Base-by-base conservation (phyloP, 2,113 vertebrate genomes). In the Dromas ardeola region DNA sequence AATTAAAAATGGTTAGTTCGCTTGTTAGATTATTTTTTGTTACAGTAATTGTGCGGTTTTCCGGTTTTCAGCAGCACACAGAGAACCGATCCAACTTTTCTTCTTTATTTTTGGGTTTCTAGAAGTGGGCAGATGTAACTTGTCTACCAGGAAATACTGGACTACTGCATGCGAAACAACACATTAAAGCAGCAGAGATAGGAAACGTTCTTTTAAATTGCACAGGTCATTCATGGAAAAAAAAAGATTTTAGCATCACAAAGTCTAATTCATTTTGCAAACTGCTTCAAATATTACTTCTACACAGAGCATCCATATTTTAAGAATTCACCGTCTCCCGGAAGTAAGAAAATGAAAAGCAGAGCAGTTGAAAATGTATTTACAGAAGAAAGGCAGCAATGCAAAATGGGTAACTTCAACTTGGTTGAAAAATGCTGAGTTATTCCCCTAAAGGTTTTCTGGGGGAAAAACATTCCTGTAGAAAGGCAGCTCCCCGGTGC, bases 1-100 rank as follows among this genome's bases (percentile, higher is more conserved):
- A 85, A 95, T 94, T 93, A 93, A 88, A 88, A 82, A 32, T 1
- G 13, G n/a, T 85, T 93, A 85, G 61, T 91, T 95, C 71, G 9
- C 81, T 77, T 72, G 58, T 91, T 91, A 56, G 38, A 50, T 89
- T 71, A 50, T 58, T 89, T 93, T 95, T 91, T 93, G 27, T 81
- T 91, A 66, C n/a, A 90, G 49, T 47, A 72, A 56, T 82, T 73
- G 17, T 43, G 18, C 32, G 66, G 45, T 43, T 80, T 81, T 81
- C 22, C 8, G 2, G 3, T 85, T 95, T 95, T 94, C 22, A 87
- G 70, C 30, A 59, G 26, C 13, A 61, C 22, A 56, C 5, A 40
- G 50, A 19, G 27, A 86, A 79, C 55, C 15, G 43, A 72, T 52
- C 7, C 17, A 84, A 38, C 11, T 50, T 63, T 67, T 72, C 40